phyloP scores from a whole-genome alignment of 2,797 vertebrate species.

The Oreonectes daqikongensis region DNA sequence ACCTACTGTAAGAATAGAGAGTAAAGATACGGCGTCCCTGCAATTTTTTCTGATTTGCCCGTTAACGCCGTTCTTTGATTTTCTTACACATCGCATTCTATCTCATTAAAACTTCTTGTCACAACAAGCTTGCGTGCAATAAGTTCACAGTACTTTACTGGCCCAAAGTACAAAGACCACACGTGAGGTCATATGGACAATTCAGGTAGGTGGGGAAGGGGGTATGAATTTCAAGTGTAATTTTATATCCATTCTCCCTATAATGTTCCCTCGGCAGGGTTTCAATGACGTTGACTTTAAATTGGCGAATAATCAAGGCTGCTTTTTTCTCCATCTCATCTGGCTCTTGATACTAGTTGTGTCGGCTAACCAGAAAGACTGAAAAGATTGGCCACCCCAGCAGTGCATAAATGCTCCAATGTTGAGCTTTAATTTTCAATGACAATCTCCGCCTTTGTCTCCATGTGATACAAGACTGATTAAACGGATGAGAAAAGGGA shows the following conservation, averaged over 20 bases:
- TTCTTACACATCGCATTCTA: conserved; percentile 2
- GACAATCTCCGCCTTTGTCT: conserved; percentile 38
- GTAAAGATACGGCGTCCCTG: background rate
- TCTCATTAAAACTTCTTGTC: conserved; percentile 26
- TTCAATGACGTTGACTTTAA: conserved; percentile 20
- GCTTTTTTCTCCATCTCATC: background rate
- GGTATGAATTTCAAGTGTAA: conserved; percentile 41
- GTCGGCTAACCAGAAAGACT: conserved; percentile 23
- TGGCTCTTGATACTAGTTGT: conserved; percentile 3
- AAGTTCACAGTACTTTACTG: background rate
- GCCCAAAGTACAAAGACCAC: background rate
- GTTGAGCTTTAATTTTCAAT: conserved; percentile 45
- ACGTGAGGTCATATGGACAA: conserved; percentile 22
- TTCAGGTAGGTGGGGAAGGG: background rate
- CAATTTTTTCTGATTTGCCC: conserved; percentile 8
- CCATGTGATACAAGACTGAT: background rate
- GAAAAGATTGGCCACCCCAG: conserved; percentile 18
- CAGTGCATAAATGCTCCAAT: conserved; percentile 25
- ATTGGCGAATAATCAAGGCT: conserved; percentile 32
- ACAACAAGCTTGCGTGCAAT: conserved; percentile 27
- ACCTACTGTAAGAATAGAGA: background rate
- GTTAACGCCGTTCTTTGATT: conserved; percentile 2
- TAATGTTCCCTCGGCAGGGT: conserved; percentile 21
- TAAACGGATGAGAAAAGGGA: background rate
- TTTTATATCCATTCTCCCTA: conserved; percentile 43